Evolutionary conservation across 2,888 invertebrate species (phyloP), one percentile per base, ranked within the genome.

Genomic region (Caenorhabditis zanzibari): DNA sequence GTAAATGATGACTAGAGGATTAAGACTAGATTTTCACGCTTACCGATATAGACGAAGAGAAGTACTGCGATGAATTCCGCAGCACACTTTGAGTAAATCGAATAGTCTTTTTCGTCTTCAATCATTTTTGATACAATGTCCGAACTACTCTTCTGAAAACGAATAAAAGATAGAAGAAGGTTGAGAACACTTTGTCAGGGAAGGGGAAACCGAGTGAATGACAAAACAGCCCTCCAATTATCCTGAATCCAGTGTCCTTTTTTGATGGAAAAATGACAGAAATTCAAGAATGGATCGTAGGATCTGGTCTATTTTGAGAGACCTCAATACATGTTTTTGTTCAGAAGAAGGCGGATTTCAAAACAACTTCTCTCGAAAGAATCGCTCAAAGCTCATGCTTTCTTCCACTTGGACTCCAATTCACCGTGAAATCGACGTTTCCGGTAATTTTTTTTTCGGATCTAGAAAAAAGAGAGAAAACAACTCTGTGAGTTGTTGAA

Each of bases 61-160:
- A 89, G 56, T 44, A 86, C 86, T 14, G 90, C 90, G 22, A 91
- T 84, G 66, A 92, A 91, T 64, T 91, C 91, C 14, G 91, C 91
- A 7, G 85, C 82, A 58, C 89, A 88, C 26, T 81, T 80, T 58
- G 76, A 82, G 35, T 86, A 61, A 16, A 89, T 81, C 26, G 86
- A 82, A 61, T 82, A 82, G 26, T 84, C 88, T 59, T 81, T 77
- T 24, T 84, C 84, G 44, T 84, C 84, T 38, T 83, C 83, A 19
- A 71, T 71, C 83, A 83, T 83, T 58, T 83, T 75, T 32, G 71
- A 49, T n/a, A 28, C 61, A 9, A 12, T 54, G 19, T 77, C 77
- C 44, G 71, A 77, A 35, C 38, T 49, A 56, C 32, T 69, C 47
- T 77, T 77, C 77, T 77, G 38, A 77, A 76, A 41, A 47, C 38